Evolutionary conservation across 2,888 invertebrate genomes (phyloP).

Genomic region (Calephelis perditalis): DNA sequence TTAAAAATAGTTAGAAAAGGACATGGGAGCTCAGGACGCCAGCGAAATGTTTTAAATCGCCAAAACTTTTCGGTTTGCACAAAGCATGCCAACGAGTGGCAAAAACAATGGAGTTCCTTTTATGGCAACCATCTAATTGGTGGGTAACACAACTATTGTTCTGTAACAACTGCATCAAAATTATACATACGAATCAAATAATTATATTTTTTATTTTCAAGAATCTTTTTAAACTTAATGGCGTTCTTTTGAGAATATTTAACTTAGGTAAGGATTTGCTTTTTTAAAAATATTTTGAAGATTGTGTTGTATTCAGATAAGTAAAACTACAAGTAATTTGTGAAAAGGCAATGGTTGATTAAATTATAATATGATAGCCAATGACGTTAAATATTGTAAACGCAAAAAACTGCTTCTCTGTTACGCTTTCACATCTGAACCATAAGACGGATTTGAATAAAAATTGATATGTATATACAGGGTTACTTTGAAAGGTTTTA

Average conservation of each 20-base stretch:
- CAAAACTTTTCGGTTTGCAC: conserved; percentile 54
- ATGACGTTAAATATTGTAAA: too few species aligned
- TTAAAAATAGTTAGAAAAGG: conserved; percentile 22
- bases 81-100: conserved; percentile 49
- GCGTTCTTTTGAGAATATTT: neutral
- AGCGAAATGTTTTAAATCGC: conserved; percentile 52
- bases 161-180: conserved; percentile 20
- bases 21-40: conserved; percentile 22
- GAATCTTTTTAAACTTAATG: neutral
- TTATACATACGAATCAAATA: conserved; percentile 8
- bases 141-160: conserved; percentile 35
- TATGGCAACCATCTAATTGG: conserved; percentile 60
- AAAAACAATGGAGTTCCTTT: conserved; percentile 56
- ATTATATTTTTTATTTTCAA: conserved; percentile 8
- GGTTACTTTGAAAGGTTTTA: too few species aligned
- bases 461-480: too few species aligned
- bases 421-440: too few species aligned
- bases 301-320: too few species aligned
- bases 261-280: too few species aligned
- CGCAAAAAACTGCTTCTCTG: too few species aligned
- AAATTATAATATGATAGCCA: too few species aligned
- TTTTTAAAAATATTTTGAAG: too few species aligned
- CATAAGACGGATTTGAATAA: too few species aligned
- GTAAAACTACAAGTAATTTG: too few species aligned
- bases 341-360: too few species aligned